A percentile compares a stretch with the other conserved stretches of the same genome.
Evolutionary conservation across 1,140 invertebrate genomes (phyloP).

Genomic region (Batillaria attramentaria): DNA sequence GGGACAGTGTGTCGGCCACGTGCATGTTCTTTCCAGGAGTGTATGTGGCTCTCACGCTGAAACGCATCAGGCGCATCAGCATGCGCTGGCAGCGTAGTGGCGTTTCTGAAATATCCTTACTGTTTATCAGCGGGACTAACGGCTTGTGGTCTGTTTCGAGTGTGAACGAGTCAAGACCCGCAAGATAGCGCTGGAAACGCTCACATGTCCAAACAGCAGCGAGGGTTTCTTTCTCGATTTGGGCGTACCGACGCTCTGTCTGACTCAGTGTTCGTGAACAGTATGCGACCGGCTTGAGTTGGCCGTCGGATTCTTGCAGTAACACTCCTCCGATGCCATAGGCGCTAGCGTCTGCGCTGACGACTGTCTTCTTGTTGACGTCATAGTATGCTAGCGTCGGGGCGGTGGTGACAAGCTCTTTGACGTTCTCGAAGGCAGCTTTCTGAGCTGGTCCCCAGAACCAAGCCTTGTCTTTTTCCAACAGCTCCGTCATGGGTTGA

Average conservation of each 20-base stretch:
- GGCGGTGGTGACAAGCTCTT: conserved; percentile 44
- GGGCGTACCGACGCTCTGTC: conserved; percentile 72
- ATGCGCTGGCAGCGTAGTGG: conserved; percentile 4
- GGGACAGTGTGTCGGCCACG: conserved; percentile 39
- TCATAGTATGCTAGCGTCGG: conserved; percentile 22
- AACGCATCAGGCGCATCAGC: conserved; percentile 5
- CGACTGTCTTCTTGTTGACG: conserved; percentile 25
- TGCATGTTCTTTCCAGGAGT: conserved; percentile 3
- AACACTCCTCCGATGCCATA: conserved; percentile 48
- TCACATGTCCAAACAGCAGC: conserved; percentile 73
- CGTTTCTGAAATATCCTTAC: conserved; percentile 31
- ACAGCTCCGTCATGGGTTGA: conserved; percentile 37
- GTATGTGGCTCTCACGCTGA: background rate
- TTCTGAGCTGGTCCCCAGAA: conserved; percentile 33
- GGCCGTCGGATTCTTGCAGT: conserved; percentile 27
- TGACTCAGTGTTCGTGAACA: conserved; percentile 70
- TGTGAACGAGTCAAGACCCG: conserved; percentile 57
- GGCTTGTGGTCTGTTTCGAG: conserved; percentile 67
- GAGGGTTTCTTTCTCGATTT: conserved; percentile 75
- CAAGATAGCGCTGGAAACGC: conserved; percentile 74
- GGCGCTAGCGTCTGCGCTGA: conserved; percentile 44
- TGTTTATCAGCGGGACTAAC: conserved; percentile 44
- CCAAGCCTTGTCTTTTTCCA: conserved; percentile 33
- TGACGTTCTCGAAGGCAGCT: conserved; percentile 29
- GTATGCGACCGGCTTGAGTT: conserved; percentile 63